Percentiles rank a stretch among this genome's conserved stretches.
These are phyloP conservation scores for Dolichomitus sp. DNA, from an alignment of 2,888 invertebrate genomes.

Conservation along the genomic window DNA sequence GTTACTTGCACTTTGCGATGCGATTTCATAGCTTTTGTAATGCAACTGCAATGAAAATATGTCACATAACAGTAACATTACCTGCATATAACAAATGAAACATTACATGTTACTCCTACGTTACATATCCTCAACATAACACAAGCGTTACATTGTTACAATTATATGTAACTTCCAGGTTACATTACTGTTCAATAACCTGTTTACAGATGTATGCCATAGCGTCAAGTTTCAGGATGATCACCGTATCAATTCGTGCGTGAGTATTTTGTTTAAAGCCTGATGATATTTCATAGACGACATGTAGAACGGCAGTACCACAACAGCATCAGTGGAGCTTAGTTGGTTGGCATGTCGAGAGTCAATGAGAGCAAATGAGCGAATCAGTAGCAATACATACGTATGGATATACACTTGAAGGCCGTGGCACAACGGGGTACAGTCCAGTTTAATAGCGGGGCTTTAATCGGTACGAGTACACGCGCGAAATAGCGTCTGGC, in stretches of 20 bases:
- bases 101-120: no score
- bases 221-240: slow-evolving; percentile 8
- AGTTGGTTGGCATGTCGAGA: slow-evolving; percentile 49
- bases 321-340: slow-evolving; percentile 37
- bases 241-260: slow-evolving; percentile 14
- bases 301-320: slow-evolving; percentile 12
- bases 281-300: slow-evolving; percentile 55
- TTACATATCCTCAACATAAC: no score
- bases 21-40: no score
- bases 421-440: slow-evolving; percentile 53
- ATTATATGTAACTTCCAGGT: no score
- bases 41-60: no score
- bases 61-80: no score
- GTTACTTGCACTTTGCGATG: no score
- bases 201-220: neutral
- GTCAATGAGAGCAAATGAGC: slow-evolving; percentile 56
- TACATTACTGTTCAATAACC: no score
- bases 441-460: slow-evolving; percentile 58
- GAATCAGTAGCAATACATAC: slow-evolving; percentile 2
- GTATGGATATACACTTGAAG: slow-evolving; percentile 32
- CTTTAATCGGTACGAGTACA: slow-evolving; percentile 62
- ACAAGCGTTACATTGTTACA: no score
- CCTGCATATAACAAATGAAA: no score
- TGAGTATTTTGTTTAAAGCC: slow-evolving; percentile 2
- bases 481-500: slow-evolving; percentile 19